phyloP scores from a whole-genome alignment of 1,140 invertebrate genomes.

The Antheraea mylitta region DNA sequence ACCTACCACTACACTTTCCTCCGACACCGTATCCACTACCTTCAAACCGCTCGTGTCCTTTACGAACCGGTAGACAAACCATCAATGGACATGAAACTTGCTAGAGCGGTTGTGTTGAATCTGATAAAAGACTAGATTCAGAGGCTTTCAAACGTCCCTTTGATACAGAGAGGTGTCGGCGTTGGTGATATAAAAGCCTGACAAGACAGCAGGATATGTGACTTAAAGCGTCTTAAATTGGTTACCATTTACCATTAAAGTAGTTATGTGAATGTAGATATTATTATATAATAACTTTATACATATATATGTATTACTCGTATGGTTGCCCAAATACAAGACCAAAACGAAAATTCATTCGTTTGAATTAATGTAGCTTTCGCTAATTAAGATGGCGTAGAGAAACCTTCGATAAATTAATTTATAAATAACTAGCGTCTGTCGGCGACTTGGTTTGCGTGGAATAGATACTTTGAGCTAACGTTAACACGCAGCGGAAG shows the following conservation, averaged over 20 bases:
- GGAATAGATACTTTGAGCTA: no score
- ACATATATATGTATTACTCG: no score
- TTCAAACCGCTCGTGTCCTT: neutral
- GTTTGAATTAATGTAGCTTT: no score
- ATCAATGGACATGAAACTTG: conserved; percentile 26
- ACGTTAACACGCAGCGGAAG: no score
- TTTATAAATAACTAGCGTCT: neutral
- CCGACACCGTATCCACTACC: conserved; percentile 34
- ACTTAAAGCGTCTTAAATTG: conserved; percentile 5
- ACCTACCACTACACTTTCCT: conserved; percentile 28
- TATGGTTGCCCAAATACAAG: no score
- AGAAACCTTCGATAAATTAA: conserved; percentile 26
- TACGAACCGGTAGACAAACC: conserved; percentile 10
- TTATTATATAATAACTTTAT: neutral
- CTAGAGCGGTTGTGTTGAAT: neutral
- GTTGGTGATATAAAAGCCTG: conserved; percentile 18
- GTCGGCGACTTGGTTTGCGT: no score
- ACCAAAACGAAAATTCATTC: no score
- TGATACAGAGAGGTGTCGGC: conserved; percentile 20
- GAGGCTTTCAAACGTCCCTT: conserved; percentile 28
- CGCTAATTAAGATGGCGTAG: conserved; percentile 29
- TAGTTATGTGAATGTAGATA: neutral
- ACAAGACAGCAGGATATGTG: conserved; percentile 13
- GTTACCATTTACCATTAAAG: conserved; percentile 2
- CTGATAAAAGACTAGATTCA: neutral